Evolutionary conservation across 2,888 invertebrate species (phyloP).

Genomic region (Polyploca ridens): DNA sequence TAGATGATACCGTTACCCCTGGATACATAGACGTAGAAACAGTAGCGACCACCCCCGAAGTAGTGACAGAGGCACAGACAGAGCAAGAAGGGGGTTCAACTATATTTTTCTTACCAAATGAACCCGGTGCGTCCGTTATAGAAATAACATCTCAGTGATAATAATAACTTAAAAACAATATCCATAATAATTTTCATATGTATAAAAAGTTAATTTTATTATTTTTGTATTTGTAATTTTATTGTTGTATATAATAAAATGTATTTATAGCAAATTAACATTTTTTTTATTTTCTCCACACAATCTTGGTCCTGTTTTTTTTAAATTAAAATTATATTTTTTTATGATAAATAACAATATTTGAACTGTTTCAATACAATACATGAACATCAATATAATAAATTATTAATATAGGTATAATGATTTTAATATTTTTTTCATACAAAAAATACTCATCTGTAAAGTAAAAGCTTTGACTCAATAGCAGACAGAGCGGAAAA

Average conservation of each 20-base stretch:
- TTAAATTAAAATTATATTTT: neutral
- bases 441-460: too few relatives aligned
- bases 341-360: too few relatives aligned
- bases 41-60: slow-evolving; percentile 5
- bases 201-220: neutral
- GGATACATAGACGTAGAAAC: slow-evolving; percentile 23
- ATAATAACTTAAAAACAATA: slow-evolving; percentile 19
- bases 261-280: slow-evolving; percentile 12
- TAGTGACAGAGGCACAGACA: neutral
- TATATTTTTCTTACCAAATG: slow-evolving; percentile 44
- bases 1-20: slow-evolving; percentile 19
- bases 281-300: neutral
- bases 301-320: too few relatives aligned
- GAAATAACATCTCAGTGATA: slow-evolving; percentile 61
- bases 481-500: too few relatives aligned
- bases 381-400: too few relatives aligned
- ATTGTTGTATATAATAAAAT: slow-evolving; percentile 33
- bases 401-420: too few relatives aligned
- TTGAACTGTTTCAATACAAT: too few relatives aligned
- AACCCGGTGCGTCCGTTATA: slow-evolving; percentile 64
- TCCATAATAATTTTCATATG: slow-evolving; percentile 24
- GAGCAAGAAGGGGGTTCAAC: slow-evolving; percentile 1
- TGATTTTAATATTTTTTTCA: too few relatives aligned
- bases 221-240: slow-evolving; percentile 20
- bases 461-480: too few relatives aligned